Percentiles rank a stretch among this genome's conserved stretches.
Evolutionary conservation across 2,113 vertebrate genomes (phyloP).

Genomic region (Indicator indicator): DNA sequence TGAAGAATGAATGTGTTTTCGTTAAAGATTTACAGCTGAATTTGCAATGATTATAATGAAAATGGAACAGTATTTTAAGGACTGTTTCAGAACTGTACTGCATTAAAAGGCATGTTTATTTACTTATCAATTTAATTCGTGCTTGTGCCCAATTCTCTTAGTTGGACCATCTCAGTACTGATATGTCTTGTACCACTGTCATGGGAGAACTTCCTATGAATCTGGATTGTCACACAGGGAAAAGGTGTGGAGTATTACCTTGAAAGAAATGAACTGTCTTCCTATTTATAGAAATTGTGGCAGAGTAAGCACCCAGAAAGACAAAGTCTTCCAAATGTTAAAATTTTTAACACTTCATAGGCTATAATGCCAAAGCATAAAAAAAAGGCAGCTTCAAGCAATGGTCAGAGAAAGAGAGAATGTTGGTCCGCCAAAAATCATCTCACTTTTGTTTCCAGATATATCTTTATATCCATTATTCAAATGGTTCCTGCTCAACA

Average conservation of each 20-base stretch:
- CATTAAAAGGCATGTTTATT: conserved; percentile 10
- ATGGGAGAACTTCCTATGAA: not conserved
- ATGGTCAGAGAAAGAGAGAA: not conserved
- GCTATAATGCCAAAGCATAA: not conserved
- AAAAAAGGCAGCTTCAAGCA: not conserved
- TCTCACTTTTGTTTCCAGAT: not conserved
- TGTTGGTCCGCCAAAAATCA: not conserved
- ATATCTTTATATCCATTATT: not conserved
- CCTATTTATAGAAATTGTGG: not conserved
- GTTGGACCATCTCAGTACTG: not conserved
- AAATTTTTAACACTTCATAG: not conserved
- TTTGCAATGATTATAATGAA: conserved; percentile 5
- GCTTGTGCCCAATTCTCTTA: not conserved
- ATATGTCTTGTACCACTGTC: not conserved
- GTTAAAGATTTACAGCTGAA: conserved; percentile 40
- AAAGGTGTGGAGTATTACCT: not conserved
- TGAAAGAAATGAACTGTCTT: not conserved
- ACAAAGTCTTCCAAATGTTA: not conserved
- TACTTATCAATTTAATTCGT: not conserved
- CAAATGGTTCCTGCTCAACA: not conserved
- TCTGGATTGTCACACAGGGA: not conserved
- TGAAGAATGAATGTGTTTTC: not conserved
- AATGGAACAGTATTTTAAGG: not conserved
- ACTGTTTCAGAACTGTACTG: not conserved
- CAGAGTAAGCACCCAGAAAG: not conserved